Evolutionary conservation across 2,797 vertebrate genomes (phyloP).

Genomic region (Acipenser transmontanus): DNA sequence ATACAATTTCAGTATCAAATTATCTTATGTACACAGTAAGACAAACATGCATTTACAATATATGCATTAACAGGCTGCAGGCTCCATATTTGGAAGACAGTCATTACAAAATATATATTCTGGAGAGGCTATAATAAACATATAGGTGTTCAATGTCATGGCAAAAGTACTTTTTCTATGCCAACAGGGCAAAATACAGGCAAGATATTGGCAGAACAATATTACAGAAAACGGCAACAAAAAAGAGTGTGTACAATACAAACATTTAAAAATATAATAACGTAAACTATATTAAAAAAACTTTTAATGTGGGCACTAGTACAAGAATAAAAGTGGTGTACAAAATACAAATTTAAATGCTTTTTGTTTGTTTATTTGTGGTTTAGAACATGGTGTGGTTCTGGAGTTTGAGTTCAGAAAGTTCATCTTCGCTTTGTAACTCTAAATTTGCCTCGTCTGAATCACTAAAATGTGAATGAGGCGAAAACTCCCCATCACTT

Average conservation of each 20-base stretch:
- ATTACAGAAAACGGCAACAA: constrained; percentile 27
- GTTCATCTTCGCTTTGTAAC: constrained; percentile 65
- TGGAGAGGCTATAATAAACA: constrained; percentile 57
- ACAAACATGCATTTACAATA: constrained; percentile 26
- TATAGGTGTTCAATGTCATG: constrained; percentile 46
- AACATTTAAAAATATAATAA: no score
- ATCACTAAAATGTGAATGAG: constrained; percentile 93
- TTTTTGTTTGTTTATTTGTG: background rate
- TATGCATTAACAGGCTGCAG: constrained; percentile 32
- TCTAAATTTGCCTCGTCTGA: constrained; percentile 81
- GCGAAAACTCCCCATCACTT: constrained; percentile 93
- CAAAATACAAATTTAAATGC: no score
- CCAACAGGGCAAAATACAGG: constrained; percentile 37
- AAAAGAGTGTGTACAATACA: constrained; percentile 38
- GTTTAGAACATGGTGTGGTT: constrained; percentile 44
- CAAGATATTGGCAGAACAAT: constrained; percentile 50
- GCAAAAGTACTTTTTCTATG: constrained; percentile 54
- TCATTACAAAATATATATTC: constrained; percentile 45
- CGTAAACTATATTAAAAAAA: no score
- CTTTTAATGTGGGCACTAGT: no score
- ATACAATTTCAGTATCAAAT: constrained; percentile 20
- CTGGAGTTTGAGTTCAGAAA: constrained; percentile 54
- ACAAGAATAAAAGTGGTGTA: no score
- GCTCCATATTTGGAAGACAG: constrained; percentile 52
- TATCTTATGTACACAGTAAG: constrained; percentile 34